Evolutionary conservation across 2,888 invertebrate species (phyloP), one percentile per base, ranked within the genome.

Genomic region (Drosophila stalkeri): DNA sequence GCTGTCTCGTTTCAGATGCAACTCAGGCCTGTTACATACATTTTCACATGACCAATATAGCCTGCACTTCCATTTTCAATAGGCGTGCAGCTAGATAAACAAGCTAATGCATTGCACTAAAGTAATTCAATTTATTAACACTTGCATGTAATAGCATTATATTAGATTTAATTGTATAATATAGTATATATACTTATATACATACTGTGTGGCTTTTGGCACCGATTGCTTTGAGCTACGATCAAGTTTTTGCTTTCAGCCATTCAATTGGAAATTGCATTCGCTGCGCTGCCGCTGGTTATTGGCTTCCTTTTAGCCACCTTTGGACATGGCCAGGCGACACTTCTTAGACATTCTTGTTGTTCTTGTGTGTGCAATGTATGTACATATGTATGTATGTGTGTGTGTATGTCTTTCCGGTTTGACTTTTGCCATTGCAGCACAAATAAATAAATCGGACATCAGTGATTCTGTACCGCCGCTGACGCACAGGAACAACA

Each of bases 391-490:
- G 16, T 35, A 11, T 27, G 35, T 37, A n/a, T 63, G 3, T 52
- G 31, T 62, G 3, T 64, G 23, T 55, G 54, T 61, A 47, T 31
- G 56, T 64, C 64, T 76, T 78, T 78, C 78, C 69, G 74, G 69
- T 73, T 78, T 73, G 56, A 72, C 64, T 55, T 76, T 76, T 73
- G 73, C 68, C 64, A 76, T 63, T 63, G 73, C 69, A 75, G 71
- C 66, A 64, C 59, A 81, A 81, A 81, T 55, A 81, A 74, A 74
- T 77, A 77, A 77, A 74, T 81, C 67, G 66, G 70, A 57, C 80
- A 79, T 80, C 80, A 59, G 56, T 65, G 64, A 46, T 60, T 60
- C 55, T 62, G 52, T 80, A 62, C 67, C 37, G 44, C 61, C 66
- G 73, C 37, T 79, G 75, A 78, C 70, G 77, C 80, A 80, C 66